Percentiles rank a stretch among this genome's conserved stretches.
Evolutionary conservation across 1,140 invertebrate species (phyloP).

Genomic region (Brachionus manjavacas): DNA sequence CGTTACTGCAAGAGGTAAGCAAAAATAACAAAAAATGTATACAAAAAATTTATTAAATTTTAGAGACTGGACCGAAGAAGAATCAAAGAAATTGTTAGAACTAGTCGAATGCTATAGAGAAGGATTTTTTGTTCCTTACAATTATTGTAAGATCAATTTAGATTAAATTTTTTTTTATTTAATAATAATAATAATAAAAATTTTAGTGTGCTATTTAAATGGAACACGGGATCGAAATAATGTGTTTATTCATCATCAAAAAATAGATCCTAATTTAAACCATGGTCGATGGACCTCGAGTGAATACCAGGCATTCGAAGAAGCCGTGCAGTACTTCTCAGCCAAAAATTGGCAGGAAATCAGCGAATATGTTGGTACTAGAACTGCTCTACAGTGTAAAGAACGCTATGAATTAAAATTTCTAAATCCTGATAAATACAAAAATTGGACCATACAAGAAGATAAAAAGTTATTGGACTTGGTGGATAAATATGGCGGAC

Average conservation of each 20-base stretch:
- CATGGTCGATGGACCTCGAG: constrained; percentile 17
- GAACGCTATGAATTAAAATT: constrained; percentile 38
- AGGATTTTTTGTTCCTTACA: constrained; percentile 15
- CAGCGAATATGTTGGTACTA: constrained; percentile 31
- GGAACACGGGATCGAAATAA: constrained; percentile 19
- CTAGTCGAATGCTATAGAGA: constrained; percentile 3
- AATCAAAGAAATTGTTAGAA: constrained; percentile 10
- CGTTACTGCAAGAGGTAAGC: constrained; percentile 20
- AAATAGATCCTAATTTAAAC: constrained; percentile 36
- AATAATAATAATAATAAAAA: too few species aligned
- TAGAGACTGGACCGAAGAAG: constrained; percentile 41
- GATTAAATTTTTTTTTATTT: too few species aligned
- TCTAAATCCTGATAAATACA: constrained; percentile 39
- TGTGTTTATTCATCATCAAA: constrained; percentile 13
- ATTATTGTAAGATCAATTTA: constrained; percentile 24
- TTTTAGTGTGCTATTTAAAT: constrained; percentile 33
- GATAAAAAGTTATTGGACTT: constrained; percentile 23
- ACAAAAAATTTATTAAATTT: background rate
- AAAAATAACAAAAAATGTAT: background rate
- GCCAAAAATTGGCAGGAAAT: constrained; percentile 38
- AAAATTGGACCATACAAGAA: constrained; percentile 29
- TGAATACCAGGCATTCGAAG: constrained; percentile 38
- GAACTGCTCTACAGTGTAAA: constrained; percentile 36
- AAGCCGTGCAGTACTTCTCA: background rate
- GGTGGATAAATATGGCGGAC: constrained; percentile 13